Evolutionary conservation across 2,797 vertebrate species (phyloP).

Genomic region (Xenops minutus): DNA sequence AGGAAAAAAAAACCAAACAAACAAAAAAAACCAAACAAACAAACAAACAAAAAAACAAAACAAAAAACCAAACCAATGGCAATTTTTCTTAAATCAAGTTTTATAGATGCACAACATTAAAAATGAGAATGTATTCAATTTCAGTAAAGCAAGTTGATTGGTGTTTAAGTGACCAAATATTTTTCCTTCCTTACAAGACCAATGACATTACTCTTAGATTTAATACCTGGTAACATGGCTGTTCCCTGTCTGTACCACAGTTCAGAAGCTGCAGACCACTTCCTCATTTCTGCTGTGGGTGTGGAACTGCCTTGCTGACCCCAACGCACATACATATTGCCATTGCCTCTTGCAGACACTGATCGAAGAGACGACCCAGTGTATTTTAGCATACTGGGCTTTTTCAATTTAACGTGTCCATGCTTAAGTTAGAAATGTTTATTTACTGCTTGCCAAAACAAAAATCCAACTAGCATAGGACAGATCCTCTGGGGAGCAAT

Average conservation of each 20-base stretch:
- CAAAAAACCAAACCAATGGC: rapidly evolving
- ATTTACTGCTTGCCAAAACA: not conserved
- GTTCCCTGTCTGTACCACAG: not conserved
- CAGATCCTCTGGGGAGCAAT: not conserved
- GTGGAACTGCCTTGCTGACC: not conserved
- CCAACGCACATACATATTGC: not conserved
- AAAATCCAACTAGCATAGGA: not conserved
- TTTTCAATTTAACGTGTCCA: not conserved
- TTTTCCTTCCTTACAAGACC: not conserved
- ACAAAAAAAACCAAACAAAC: no score
- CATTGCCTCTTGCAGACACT: not conserved
- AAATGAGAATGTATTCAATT: rapidly evolving
- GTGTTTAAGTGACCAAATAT: not conserved
- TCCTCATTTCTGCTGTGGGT: not conserved
- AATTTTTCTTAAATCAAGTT: not conserved
- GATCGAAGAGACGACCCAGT: not conserved
- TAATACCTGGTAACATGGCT: not conserved
- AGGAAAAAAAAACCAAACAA: not conserved
- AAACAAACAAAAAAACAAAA: no score
- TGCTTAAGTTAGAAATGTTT: not conserved
- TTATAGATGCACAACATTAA: not conserved
- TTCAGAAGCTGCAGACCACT: rapidly evolving
- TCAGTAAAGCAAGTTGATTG: not conserved
- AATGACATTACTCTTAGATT: not conserved
- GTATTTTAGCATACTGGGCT: not conserved